Conservation (phyloP, 1,140 invertebrate species). For the Hirudo medicinalis region DNA sequence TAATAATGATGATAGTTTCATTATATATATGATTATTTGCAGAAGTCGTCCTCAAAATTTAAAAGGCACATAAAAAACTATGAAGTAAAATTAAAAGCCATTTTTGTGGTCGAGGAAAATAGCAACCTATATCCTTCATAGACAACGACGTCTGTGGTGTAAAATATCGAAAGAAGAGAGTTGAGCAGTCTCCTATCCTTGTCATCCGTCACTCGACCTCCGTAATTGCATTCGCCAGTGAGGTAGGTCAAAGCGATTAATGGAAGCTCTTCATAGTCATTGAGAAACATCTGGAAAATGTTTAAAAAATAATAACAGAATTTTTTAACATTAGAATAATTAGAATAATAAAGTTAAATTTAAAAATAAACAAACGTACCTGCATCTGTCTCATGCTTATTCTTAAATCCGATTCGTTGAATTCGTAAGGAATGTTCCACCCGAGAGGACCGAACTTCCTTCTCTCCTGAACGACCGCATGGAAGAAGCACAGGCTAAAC, state of each 20-base stretch:
- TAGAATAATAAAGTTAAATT: neutral
- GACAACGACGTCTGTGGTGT: conserved; percentile 31
- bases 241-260: conserved; percentile 40
- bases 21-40: conserved; percentile 2
- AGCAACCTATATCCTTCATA: conserved; percentile 39
- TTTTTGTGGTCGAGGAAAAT: neutral
- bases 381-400: conserved; percentile 42
- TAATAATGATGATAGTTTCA: no score
- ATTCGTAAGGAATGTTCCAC: conserved; percentile 45
- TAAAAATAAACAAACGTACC: conserved; percentile 29
- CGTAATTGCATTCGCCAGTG: conserved; percentile 88
- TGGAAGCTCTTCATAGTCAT: conserved; percentile 41
- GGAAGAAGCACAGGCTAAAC: conserved; percentile 42
- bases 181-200: conserved; percentile 39
- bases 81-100: no score
- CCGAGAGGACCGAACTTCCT: conserved; percentile 43
- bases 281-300: conserved; percentile 38
- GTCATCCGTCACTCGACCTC: conserved; percentile 45
- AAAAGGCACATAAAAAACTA: neutral
- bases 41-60: conserved; percentile 23
- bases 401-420: conserved; percentile 42
- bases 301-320: neutral
- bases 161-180: conserved; percentile 37
- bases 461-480: conserved; percentile 42
- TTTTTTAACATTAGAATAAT: neutral